phyloP scores from a whole-genome alignment of 2,797 vertebrate species.

The Mastacembelus armatus region DNA sequence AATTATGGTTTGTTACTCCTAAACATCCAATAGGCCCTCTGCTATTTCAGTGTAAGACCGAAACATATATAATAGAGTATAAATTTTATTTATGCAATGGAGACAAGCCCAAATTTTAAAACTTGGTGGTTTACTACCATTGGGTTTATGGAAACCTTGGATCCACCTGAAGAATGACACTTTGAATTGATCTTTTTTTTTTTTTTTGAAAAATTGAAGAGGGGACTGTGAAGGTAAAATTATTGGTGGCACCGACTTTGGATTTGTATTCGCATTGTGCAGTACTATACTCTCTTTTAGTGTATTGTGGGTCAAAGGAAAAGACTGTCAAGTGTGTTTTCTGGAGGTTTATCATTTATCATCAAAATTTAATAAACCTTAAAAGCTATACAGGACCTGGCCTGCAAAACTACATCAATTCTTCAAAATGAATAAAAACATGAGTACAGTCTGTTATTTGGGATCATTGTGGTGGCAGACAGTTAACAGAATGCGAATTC shows the following conservation, averaged over 20 bases:
- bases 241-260: slow-evolving; percentile 21
- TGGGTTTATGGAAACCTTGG: slow-evolving; percentile 59
- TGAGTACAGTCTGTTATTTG: neutral
- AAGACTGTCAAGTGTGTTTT: slow-evolving; percentile 16
- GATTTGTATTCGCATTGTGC: slow-evolving; percentile 23
- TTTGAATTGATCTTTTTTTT: slow-evolving; percentile 36
- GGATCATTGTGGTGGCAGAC: neutral
- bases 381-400: neutral
- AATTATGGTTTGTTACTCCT: neutral
- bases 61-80: neutral
- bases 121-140: slow-evolving; percentile 33
- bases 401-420: slow-evolving; percentile 22
- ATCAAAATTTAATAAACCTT: slow-evolving; percentile 19
- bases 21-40: neutral
- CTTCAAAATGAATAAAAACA: slow-evolving; percentile 16
- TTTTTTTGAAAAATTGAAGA: slow-evolving; percentile 31
- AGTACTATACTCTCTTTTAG: slow-evolving; percentile 12
- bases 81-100: neutral
- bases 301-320: slow-evolving; percentile 6
- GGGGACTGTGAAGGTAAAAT: slow-evolving; percentile 20
- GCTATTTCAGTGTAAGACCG: neutral
- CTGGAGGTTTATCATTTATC: slow-evolving; percentile 28
- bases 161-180: slow-evolving; percentile 52
- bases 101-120: slow-evolving; percentile 1
- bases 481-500: slow-evolving; percentile 5